These are phyloP conservation scores for Anoplius nigerrimus DNA, from an alignment of 2,888 invertebrate genomes.

Conservation along the genomic window DNA sequence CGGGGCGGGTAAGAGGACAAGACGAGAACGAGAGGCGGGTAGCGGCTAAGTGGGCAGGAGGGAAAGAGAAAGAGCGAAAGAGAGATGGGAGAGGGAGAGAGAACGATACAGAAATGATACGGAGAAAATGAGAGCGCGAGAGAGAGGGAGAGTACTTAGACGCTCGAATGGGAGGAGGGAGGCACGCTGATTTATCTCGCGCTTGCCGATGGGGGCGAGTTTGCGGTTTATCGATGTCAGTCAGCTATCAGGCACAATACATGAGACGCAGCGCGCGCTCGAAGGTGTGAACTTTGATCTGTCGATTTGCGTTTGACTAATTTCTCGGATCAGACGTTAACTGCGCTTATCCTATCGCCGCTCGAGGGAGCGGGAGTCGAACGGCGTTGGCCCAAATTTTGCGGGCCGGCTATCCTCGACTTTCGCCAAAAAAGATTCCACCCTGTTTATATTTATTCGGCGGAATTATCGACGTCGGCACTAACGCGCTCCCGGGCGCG, in stretches of 20 bases:
- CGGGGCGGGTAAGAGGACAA: slow-evolving; percentile 1
- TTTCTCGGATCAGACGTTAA: slow-evolving; percentile 15
- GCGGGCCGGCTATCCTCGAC: background rate
- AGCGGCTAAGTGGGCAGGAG: too few species aligned
- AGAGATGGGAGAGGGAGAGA: slow-evolving; percentile 17
- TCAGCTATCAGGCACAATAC: slow-evolving; percentile 48
- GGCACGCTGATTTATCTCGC: slow-evolving; percentile 46
- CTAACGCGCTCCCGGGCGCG: background rate
- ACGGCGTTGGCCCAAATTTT: background rate
- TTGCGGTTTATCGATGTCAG: slow-evolving; percentile 55
- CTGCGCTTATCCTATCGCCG: too few species aligned
- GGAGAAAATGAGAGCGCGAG: slow-evolving; percentile 7
- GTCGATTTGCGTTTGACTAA: slow-evolving; percentile 29
- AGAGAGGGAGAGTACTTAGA: slow-evolving; percentile 27
- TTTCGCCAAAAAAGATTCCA: background rate
- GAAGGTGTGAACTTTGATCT: slow-evolving; percentile 52
- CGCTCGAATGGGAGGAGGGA: slow-evolving; percentile 26
- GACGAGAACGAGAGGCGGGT: too few species aligned
- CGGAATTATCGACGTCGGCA: too few species aligned
- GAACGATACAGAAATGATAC: too few species aligned
- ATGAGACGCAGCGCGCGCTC: slow-evolving; percentile 32
- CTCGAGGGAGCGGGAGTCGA: background rate
- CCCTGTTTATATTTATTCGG: background rate
- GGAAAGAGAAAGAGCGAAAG: slow-evolving; percentile 12
- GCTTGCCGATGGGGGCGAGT: slow-evolving; percentile 40